Evolutionary conservation across 2,113 vertebrate species (phyloP), one percentile per base, ranked within the genome.

Genomic region (Scomber colias): DNA sequence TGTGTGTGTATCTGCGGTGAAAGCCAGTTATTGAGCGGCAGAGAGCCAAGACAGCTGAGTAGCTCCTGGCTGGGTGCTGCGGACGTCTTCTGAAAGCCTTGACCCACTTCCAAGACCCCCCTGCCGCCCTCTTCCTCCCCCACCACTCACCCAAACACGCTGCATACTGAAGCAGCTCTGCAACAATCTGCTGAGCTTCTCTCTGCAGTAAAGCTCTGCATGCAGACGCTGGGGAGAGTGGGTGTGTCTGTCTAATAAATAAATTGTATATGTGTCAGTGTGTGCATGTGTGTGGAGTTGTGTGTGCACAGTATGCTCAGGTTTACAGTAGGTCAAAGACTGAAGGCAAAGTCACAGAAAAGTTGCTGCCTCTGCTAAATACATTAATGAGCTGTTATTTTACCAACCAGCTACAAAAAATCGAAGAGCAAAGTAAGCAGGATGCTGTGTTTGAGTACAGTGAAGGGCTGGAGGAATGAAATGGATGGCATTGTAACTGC

Each of bases 51-150:
- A 80, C 76, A 76, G 77, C 77, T 66, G 83, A 85, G 81, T 84
- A 65, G 84, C 75, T 81, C 35, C 73, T 83, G 75, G 65, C 73
- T 70, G 35, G 53, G 40, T 71, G 57, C 69, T 77, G 80, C 51
- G 61, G 75, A 85, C 71, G 13, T 88, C 89, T 92, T 87, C 81
- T 81, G 46, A 79, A 90, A 90, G 87, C 89, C 63, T 93, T 94
- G 93, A 92, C 90, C 90, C 89, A 91, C 77, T 92, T 92, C 88
- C 82, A 86, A 45, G 50, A 80, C 61, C 49, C 82, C 79, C 11
- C 66, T 49, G 54, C 49, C 65, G 53, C 4, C 19, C 6, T 6
- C 72, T 59, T 15, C 73, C 19, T 27, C 53, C 77, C 21, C 75
- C 59, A 3, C 27, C 5, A n/a, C 70, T 35, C 71, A 76, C 68